Base-by-base conservation (phyloP, 2,888 invertebrate genomes). In the Dolichomitus sp. region DNA sequence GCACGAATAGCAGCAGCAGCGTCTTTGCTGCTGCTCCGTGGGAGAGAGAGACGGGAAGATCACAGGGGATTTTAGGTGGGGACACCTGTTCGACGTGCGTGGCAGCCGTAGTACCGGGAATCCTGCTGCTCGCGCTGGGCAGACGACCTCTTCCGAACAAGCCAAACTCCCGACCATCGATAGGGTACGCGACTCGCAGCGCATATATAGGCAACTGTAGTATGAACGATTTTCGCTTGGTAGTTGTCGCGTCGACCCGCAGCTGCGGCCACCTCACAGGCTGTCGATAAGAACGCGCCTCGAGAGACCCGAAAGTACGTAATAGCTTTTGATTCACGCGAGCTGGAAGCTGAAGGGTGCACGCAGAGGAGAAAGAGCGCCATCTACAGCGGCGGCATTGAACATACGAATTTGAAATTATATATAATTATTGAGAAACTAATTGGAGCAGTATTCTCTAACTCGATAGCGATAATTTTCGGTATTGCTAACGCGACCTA, bases 41-140 rank as follows among this genome's bases (percentile, higher is more conserved):
- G 52, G 52, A 68, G 52, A 68, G 33, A 68, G 69, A 54, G 52
- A 50, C 4, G 3, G 45, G 42, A 14, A 17, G 48, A 77, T 69
- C 40, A 72, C 48, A 17, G 42, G 85, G 83, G 78, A 52, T 63
- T 66, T 80, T 82, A 74, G 80, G 81, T 80, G 80, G 76, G 79
- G 85, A 86, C 89, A 89, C 88, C 90, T 89, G 90, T 89, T 89
- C 86, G 87, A 85, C 84, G 84, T 84, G 54, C 79, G 85, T 81
- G 81, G 84, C 85, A 27, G 57, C 27, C 19, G 69, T 19, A 12
- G 12, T 14, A 69, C 23, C 59, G 70, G 57, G 57, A 72, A 59
- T 57, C 30, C 70, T 30, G 42, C 40, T 27, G 30, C 57, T 72
- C 70, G 14, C 12, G 45, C 14, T 59, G 30, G 57, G 42, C 30